Evolutionary conservation across 2,797 vertebrate species (phyloP), one percentile per base, ranked within the genome.

Genomic region (Falco berigora): DNA sequence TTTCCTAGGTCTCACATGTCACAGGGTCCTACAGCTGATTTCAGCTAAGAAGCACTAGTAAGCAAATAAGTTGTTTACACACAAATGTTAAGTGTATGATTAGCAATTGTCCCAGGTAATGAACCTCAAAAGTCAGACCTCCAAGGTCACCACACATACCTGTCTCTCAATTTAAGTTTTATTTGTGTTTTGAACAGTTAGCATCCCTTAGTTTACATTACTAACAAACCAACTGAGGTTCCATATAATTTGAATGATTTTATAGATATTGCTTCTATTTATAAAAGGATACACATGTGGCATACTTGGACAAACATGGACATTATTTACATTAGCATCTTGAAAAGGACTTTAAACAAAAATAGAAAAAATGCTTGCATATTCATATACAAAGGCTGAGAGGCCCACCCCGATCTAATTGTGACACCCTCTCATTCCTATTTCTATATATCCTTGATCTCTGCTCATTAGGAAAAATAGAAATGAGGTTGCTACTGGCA

Each of bases 391-490:
- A 92, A 90, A 73, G 66, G 40, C 28, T 42, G 66, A 62, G 30
- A 62, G n/a, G 68, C 49, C 88, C 81, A 71, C 32, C 36, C 69
- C 55, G 36, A 88, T 78, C 61, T 93, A 68, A 86, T 12, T 78
- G 71, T 81, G 77, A 86, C 75, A 71, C 59, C 25, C 50, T 49
- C 69, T 86, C 30, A 34, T 61, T 90, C 53, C 59, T 72, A 47
- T 72, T 94, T 94, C 79, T 82, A 94, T 47, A 83, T 46, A 90
- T 88, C 73, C 64, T 77, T 94, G 66, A 88, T 63, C 88, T 78
- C 91, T 38, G 61, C 67, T 92, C 83, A 59, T 88, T 88, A 93
- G 59, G 52, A 72, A 83, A 50, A 95, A 47, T 0, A 88, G 84
- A 67, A 80, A 86, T 71, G 79, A 86, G 79, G 55, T 59, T 80